Base-by-base conservation (phyloP, 2,113 vertebrate genomes). In the Fregata magnificens region DNA sequence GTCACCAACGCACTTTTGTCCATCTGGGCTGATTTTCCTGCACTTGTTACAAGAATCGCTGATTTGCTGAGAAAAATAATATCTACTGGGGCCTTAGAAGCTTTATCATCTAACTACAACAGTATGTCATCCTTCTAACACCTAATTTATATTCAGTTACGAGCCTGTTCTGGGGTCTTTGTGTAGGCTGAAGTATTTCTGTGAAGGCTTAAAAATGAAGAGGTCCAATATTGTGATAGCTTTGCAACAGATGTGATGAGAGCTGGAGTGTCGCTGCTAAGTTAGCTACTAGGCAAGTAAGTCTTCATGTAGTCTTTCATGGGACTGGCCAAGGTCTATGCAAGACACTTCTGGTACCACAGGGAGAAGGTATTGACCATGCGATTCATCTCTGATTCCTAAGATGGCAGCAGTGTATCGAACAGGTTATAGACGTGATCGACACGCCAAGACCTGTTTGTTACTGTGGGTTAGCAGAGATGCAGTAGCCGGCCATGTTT, bases 1-100 rank as follows among this genome's bases (percentile, higher is more conserved):
- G 7, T 55, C 34, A 32, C 56, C 2, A 1, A 22, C 8, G 2
- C 1, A 6, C 26, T 40, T 20, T 2, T 24, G 59, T 58, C 50
- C 14, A 14, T 19, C 26, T 78, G 59, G 44, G 36, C 73, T 81
- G 53, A 69, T 44, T 18, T 69, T 81, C 18, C 47, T 55, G 77
- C 0, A 0, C 18, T 50, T 0, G 0, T 65, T 55, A n/a, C 9
- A 59, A 42, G 38, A 65, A 59, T 7, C 76, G 31, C 45, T 62
- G 61, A 47, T 79, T 61, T 62, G 13, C 36, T 63, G 49, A 50
- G 38, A 44, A 53, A 71, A 84, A 9, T 4, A 31, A 1, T 20
- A 29, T 53, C 42, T 59, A 1, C 19, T 55, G 58, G 21, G 8
- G 5, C 32, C 11, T 72, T 69, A 58, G 69, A 87, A 72, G 28